Evolutionary conservation across 2,113 vertebrate species (phyloP).

Genomic region (Phrynosoma platyrhinos): DNA sequence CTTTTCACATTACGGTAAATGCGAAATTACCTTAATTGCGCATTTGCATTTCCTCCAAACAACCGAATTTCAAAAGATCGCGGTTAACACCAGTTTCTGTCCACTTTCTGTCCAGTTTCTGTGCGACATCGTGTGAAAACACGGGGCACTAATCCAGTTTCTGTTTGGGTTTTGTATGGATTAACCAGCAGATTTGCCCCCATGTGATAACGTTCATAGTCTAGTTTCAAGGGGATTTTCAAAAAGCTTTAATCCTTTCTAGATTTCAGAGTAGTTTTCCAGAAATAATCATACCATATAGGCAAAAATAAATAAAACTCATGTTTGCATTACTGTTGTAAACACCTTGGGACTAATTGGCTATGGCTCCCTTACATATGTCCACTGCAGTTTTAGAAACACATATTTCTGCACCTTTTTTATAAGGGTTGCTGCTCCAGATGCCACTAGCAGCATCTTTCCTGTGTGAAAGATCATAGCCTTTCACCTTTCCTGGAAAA

Average conservation of each 20-base stretch:
- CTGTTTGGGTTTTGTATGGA: too few relatives aligned
- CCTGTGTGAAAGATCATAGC: background rate
- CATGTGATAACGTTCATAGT: too few relatives aligned
- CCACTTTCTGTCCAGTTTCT: too few relatives aligned
- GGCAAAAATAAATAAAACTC: background rate
- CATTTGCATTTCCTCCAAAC: too few relatives aligned
- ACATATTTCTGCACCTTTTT: constrained; percentile 1
- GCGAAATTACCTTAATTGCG: too few relatives aligned
- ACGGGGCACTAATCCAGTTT: too few relatives aligned
- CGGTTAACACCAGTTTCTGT: too few relatives aligned
- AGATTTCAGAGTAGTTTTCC: background rate
- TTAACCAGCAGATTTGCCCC: too few relatives aligned
- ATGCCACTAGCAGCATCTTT: background rate
- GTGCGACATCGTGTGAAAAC: too few relatives aligned
- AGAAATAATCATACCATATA: background rate
- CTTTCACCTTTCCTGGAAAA: constrained; percentile 4
- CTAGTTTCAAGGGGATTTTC: background rate
- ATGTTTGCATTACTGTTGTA: background rate
- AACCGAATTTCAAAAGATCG: too few relatives aligned
- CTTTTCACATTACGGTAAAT: too few relatives aligned
- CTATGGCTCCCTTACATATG: background rate
- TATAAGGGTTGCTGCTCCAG: background rate
- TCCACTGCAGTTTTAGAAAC: background rate
- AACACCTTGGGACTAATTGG: background rate
- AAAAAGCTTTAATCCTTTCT: background rate